These are phyloP conservation scores for Lysandra coridon DNA, from an alignment of 2,888 invertebrate genomes.

Conservation along the genomic window DNA sequence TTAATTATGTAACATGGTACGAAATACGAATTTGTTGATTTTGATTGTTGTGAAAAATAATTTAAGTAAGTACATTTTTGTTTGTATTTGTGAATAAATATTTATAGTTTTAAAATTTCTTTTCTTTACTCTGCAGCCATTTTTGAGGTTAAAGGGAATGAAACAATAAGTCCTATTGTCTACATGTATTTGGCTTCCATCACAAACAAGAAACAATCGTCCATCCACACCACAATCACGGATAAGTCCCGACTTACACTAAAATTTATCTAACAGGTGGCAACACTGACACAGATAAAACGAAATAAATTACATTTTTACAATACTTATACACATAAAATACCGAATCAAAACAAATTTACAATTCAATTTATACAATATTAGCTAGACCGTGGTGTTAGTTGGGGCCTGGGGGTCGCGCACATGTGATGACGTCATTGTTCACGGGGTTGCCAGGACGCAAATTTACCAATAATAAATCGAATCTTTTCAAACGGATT, in stretches of 20 bases:
- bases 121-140: neutral
- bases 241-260: constrained; percentile 38
- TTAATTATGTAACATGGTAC: neutral
- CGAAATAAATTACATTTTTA: constrained; percentile 59
- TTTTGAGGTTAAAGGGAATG: constrained; percentile 34
- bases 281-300: constrained; percentile 42
- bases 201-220: constrained; percentile 52
- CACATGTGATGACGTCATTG: constrained; percentile 17
- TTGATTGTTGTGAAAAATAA: constrained; percentile 6
- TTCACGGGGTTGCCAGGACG: constrained; percentile 14
- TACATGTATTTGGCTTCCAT: constrained; percentile 72
- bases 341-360: constrained; percentile 41
- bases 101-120: neutral
- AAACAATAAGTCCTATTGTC: constrained; percentile 44
- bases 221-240: constrained; percentile 37
- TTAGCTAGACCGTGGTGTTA: neutral
- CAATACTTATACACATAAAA: constrained; percentile 49
- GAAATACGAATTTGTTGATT: neutral
- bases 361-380: constrained; percentile 32
- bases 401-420: neutral
- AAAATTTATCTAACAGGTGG: constrained; percentile 40
- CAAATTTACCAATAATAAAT: neutral
- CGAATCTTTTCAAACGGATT: neutral
- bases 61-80: neutral
- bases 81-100: constrained; percentile 9